phyloP scores from a whole-genome alignment of 2,113 vertebrate species.

The Thalassarche chlororhynchos region DNA sequence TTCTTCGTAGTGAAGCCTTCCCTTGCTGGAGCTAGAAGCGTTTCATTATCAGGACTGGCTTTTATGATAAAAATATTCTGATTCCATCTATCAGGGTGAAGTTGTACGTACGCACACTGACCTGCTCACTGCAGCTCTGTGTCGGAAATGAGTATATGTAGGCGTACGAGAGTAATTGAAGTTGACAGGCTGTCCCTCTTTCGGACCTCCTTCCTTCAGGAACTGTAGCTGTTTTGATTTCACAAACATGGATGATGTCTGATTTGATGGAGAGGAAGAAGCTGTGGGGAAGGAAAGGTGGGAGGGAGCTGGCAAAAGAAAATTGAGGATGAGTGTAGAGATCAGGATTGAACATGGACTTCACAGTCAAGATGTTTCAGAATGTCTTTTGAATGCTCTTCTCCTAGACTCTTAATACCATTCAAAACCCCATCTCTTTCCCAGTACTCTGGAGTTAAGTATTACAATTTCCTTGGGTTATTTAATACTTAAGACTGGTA shows the following conservation, averaged over 20 bases:
- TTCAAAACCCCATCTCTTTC: background rate
- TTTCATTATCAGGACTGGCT: background rate
- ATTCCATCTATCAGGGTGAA: background rate
- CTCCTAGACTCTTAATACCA: background rate
- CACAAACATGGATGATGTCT: background rate
- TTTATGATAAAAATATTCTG: background rate
- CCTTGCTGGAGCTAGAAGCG: background rate
- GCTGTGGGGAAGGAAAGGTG: background rate
- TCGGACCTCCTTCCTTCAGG: background rate
- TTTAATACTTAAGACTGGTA: background rate
- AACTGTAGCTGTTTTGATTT: background rate
- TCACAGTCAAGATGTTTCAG: background rate
- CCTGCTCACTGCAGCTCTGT: background rate
- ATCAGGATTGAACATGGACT: background rate
- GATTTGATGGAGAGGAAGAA: background rate
- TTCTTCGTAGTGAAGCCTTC: background rate
- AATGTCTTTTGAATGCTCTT: background rate
- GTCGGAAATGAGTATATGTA: background rate
- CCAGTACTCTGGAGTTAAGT: background rate
- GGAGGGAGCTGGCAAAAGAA: background rate
- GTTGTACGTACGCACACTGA: rapidly evolving
- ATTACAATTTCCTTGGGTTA: background rate
- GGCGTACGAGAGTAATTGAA: rapidly evolving
- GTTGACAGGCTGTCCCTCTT: background rate
- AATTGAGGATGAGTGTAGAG: background rate